These are phyloP conservation scores for Micronisus gabar DNA, from an alignment of 2,113 vertebrate genomes.

Conservation along the genomic window DNA sequence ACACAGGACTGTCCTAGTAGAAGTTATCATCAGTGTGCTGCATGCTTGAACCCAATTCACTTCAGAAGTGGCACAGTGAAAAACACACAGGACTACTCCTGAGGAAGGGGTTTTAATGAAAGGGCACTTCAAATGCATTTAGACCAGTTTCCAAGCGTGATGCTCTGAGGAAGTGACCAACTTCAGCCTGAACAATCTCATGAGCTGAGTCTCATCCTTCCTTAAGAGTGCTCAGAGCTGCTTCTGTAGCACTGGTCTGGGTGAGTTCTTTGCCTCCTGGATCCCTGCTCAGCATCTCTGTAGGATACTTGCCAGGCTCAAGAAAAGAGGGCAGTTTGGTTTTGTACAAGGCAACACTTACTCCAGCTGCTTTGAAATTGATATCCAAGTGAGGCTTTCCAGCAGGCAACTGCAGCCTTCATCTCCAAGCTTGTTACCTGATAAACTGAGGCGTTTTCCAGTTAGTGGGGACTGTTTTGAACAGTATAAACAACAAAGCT, in stretches of 20 bases:
- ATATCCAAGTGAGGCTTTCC: constrained; percentile 29
- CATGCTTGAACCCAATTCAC: neutral
- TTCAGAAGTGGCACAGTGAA: neutral
- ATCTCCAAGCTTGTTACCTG: constrained; percentile 73
- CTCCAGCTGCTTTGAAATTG: constrained; percentile 61
- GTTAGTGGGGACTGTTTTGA: neutral
- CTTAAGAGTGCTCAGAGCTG: neutral
- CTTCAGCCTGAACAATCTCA: neutral
- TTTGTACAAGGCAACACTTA: constrained; percentile 43
- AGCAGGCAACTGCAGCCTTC: constrained; percentile 63
- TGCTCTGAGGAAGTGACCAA: neutral
- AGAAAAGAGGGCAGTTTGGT: neutral
- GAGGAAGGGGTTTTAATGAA: neutral
- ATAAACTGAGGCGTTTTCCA: constrained; percentile 67
- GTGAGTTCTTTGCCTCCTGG: neutral
- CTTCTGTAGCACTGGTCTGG: neutral
- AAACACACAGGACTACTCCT: neutral
- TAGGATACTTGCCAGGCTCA: neutral
- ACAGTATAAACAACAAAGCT: neutral
- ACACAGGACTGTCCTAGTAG: neutral
- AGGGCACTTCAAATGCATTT: neutral
- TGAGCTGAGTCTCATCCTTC: neutral
- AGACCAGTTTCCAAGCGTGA: neutral
- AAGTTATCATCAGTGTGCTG: neutral
- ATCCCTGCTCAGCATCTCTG: neutral